Base-by-base conservation (phyloP, 30 jellyfish, hydroid and myxozoan species). In the Turritopsis rubra region DNA sequence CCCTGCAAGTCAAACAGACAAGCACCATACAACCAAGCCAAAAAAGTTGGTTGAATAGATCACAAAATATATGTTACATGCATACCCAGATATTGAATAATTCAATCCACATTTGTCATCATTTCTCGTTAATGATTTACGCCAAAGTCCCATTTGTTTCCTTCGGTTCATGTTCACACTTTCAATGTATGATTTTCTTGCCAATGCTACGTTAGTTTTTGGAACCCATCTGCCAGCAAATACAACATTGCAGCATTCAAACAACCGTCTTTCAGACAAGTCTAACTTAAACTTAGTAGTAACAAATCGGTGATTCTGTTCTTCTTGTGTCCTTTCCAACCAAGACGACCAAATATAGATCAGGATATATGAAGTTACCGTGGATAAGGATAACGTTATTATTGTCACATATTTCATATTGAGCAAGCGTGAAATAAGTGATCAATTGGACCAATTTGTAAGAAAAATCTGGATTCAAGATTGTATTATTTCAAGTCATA, bases 151-250 rank as follows among this genome's bases (percentile, higher is more conserved):
- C 27, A 21, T 66, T 66, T 26, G 8, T 66, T 66, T 7, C 17
- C 60, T 41, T 5, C 60, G 13, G 5, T 41, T 41, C 60, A 41
- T 41, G 60, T 41, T 66, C 8, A 66, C 76, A 21, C 17, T 66
- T 66, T 21, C 29, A 66, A 66, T 66, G 76, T 66, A 66, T 4
- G 27, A 1, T 26, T 66, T 66, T 21, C 29, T 7, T 66, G 4
- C 76, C 8, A 26, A 66, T 7, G 29, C 7, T 66, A 66, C 17
- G 27, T 66, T 17, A 17, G 7, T 66, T 3, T 17, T 7, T 66
- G 76, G 76, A 66, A 66, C 76, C 76, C 76, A 66, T 26, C 29
- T 66, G 9, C 76, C 76, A 66, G 27, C 76, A 66, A 66, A 66
- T 3, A 66, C 29, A 21, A 21, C 76, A n/a, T n/a, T 54, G 18